Evolutionary conservation across 2,888 invertebrate genomes (phyloP).

Genomic region (Drosophila yooni): DNA sequence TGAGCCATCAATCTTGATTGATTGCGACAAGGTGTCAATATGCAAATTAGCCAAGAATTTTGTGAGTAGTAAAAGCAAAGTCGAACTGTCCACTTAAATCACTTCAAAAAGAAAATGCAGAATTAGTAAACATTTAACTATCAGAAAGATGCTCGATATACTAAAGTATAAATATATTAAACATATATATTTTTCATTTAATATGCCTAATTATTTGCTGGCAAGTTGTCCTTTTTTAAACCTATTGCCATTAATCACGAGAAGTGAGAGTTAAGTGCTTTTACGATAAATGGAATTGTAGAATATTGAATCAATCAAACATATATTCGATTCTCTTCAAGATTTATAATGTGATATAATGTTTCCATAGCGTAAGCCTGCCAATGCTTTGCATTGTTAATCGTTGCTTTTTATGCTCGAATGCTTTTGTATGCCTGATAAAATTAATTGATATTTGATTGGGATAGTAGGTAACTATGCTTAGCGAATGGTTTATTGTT

Average conservation of each 20-base stretch:
- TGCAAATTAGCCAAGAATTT: constrained; percentile 3
- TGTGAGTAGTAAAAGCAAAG: neutral
- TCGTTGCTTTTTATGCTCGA: neutral
- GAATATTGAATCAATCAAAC: neutral
- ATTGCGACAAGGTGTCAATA: constrained; percentile 15
- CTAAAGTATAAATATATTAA: neutral
- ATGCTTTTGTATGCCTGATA: neutral
- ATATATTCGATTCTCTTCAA: neutral
- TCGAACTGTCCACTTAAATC: neutral
- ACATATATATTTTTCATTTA: neutral
- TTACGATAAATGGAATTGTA: neutral
- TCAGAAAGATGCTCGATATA: neutral
- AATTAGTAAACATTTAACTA: neutral
- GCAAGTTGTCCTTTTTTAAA: neutral
- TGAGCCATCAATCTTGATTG: neutral
- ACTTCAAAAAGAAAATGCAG: neutral
- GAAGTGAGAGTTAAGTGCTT: neutral
- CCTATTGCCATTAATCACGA: neutral
- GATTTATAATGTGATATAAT: constrained; percentile 40
- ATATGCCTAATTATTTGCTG: neutral
- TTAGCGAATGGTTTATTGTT: constrained; percentile 6
- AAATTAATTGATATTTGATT: constrained; percentile 25
- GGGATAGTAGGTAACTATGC: constrained; percentile 22
- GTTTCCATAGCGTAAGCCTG: neutral
- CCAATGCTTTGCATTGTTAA: constrained; percentile 1